These are phyloP conservation scores for Perca flavescens DNA, from an alignment of 2,113 vertebrate genomes.

Conservation along the genomic window DNA sequence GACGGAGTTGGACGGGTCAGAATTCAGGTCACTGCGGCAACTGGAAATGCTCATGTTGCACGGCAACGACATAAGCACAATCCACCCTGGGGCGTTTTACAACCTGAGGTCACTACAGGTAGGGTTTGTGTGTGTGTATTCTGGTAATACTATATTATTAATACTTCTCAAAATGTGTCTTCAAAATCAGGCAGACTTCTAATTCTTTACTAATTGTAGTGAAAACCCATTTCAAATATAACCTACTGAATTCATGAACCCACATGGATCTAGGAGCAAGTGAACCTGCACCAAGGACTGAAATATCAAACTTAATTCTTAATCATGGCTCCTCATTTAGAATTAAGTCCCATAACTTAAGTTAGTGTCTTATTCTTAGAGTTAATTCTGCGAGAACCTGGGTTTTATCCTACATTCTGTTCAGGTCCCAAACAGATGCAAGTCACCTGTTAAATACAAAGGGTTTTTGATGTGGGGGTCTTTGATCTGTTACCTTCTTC, in stretches of 20 bases:
- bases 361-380: neutral
- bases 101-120: constrained; percentile 85
- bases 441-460: neutral
- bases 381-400: neutral
- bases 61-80: constrained; percentile 82
- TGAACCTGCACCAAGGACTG: neutral
- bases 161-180: neutral
- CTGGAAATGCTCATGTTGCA: constrained; percentile 88
- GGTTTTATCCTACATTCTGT: neutral
- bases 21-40: constrained; percentile 80
- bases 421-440: neutral
- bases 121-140: neutral
- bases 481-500: neutral
- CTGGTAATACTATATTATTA: neutral
- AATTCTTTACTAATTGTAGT: too few relatives aligned
- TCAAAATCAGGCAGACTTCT: neutral
- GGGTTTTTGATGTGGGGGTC: neutral
- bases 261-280: too few relatives aligned
- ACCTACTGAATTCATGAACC: neutral
- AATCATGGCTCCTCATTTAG: neutral
- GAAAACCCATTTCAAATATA: neutral
- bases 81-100: constrained; percentile 82
- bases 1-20: constrained; percentile 77
- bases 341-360: neutral
- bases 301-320: neutral